Base-by-base conservation (phyloP, 2,797 vertebrate genomes). In the Neomorphus geoffroyi region DNA sequence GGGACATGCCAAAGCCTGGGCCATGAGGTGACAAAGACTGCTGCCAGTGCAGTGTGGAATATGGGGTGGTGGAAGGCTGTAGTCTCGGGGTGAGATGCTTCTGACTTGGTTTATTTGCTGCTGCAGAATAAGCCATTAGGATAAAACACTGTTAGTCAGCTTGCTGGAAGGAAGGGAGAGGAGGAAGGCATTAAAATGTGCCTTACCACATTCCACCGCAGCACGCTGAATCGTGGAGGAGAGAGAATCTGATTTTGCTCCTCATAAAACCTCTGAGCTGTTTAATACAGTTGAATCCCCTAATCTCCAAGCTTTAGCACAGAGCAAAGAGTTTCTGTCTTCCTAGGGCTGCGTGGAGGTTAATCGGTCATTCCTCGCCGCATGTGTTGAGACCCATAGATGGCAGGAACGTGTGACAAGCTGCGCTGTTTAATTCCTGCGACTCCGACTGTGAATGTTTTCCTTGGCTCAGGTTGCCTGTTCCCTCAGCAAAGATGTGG, bases 1-100 rank as follows among this genome's bases (percentile, higher is more conserved):
- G 39, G 39, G 39, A 14, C 39, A 14, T 2, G 5, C 35, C 11
- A 0, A 17, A 41, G 18, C 39, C 11, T 0, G 0, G 43, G 3
- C 12, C 28, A 23, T 60, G 61, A 23, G n/a, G 35, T 54, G n/a
- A 60, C 22, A 11, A 51, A 43, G 35, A 16, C 26, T 5, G 28
- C 30, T 60, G 39, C 80, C 11, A 1, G 3, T 13, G 54, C 41
- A 1, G 28, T 5, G 4, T 1, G 50, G 62, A 1, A 23, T n/a
- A 8, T 9, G 21, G 50, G 39, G 16, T 33, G 21, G 18, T 11
- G 7, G 33, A 10, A 35, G 11, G 1, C 14, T 35, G 23, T 43
- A 57, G 3, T 13, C 22, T 10, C 18, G 8, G n/a, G 39, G 51
- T 12, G 24, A 33, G 54, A 9, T 14, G 4, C n/a, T 71, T 66